These are phyloP conservation scores for Chloroceryle inda DNA, from an alignment of 2,797 vertebrate species.

Conservation along the genomic window DNA sequence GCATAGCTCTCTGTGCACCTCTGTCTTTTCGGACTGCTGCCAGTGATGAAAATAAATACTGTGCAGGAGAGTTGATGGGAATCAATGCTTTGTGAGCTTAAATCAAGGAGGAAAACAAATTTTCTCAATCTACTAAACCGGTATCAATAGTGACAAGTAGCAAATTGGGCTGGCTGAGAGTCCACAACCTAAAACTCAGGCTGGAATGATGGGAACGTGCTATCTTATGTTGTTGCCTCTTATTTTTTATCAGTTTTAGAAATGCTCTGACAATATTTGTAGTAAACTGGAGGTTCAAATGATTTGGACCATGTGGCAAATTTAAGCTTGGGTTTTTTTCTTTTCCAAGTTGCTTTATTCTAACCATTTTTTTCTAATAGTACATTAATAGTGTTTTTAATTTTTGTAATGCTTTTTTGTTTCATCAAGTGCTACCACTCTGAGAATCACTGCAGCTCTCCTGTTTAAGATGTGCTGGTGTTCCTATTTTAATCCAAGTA, in stretches of 20 bases:
- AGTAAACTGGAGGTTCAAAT: background rate
- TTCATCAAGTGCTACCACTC: background rate
- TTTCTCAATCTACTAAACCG: background rate
- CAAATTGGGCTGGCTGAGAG: background rate
- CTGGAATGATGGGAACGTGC: background rate
- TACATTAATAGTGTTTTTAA: background rate
- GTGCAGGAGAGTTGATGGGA: background rate
- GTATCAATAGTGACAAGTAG: background rate
- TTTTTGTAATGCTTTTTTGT: background rate
- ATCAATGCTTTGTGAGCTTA: background rate
- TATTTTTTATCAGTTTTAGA: background rate
- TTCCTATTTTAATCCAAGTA: background rate
- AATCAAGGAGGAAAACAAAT: background rate
- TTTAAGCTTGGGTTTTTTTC: background rate
- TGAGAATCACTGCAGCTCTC: background rate
- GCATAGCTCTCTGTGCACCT: background rate
- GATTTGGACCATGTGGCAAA: background rate
- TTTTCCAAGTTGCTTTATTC: background rate
- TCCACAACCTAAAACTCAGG: background rate
- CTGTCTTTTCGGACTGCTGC: background rate
- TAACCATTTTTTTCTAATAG: background rate
- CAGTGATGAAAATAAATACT: background rate
- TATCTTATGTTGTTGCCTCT: background rate
- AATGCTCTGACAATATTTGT: background rate
- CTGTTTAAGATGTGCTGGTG: background rate